These are phyloP conservation scores for Heliconius ismenius DNA, from an alignment of 2,888 invertebrate species.

Conservation along the genomic window DNA sequence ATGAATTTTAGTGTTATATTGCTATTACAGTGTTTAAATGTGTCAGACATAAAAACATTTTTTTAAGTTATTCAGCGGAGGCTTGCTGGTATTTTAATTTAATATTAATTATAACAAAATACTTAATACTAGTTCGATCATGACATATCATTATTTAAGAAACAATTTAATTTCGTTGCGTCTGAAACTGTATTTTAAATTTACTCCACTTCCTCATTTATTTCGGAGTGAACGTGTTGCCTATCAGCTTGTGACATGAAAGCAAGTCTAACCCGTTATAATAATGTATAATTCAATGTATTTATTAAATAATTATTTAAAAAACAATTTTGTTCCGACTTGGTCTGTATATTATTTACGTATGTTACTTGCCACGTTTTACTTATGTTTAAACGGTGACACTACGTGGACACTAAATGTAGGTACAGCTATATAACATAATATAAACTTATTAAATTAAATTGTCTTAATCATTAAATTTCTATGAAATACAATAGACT, in stretches of 20 bases:
- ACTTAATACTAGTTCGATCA: background rate
- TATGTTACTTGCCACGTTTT: background rate
- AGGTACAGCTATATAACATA: background rate
- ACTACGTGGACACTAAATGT: no score
- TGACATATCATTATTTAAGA: background rate
- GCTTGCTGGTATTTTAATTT: background rate
- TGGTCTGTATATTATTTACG: no score
- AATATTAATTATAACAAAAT: background rate
- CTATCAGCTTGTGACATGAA: constrained; percentile 1
- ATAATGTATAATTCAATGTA: constrained; percentile 4
- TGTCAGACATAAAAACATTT: background rate
- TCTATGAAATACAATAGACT: background rate
- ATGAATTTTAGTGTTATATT: background rate
- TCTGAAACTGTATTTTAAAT: constrained; percentile 19
- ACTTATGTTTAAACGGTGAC: background rate
- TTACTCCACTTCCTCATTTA: constrained; percentile 40
- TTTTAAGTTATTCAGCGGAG: background rate
- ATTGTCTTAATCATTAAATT: background rate
- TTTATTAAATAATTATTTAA: background rate
- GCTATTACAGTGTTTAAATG: background rate
- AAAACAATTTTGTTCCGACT: background rate
- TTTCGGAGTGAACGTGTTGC: constrained; percentile 34
- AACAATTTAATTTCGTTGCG: background rate
- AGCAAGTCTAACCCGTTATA: constrained; percentile 21
- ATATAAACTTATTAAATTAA: background rate